phyloP scores from a whole-genome alignment of 2,113 vertebrate species.

The Picathartes gymnocephalus region DNA sequence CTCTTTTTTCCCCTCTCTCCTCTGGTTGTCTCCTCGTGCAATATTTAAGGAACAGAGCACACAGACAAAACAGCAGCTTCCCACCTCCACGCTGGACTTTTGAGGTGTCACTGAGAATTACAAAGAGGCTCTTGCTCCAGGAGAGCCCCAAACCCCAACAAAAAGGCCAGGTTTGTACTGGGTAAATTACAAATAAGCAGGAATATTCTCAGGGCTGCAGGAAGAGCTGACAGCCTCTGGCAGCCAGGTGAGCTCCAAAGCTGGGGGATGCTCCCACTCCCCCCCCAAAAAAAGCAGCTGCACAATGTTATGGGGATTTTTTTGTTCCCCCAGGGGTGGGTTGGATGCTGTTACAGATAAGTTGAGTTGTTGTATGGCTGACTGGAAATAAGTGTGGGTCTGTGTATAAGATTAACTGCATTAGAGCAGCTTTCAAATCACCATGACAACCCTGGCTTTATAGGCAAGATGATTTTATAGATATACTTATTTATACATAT shows the following conservation, averaged over 20 bases:
- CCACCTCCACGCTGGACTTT: not conserved
- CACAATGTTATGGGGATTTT: not conserved
- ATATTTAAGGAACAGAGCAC: not conserved
- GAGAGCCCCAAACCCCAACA: not conserved
- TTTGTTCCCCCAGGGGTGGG: not conserved
- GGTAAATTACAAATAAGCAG: not conserved
- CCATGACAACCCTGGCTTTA: constrained; percentile 28
- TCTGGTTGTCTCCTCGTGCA: not conserved
- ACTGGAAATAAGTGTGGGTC: not conserved
- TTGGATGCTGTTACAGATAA: not conserved
- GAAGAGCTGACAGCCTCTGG: constrained; percentile 3
- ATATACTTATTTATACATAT: not conserved
- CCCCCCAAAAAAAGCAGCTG: not conserved
- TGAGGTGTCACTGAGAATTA: not conserved
- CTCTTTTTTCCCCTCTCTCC: not conserved
- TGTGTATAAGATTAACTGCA: constrained; percentile 21
- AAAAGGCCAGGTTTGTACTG: not conserved
- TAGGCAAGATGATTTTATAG: not conserved
- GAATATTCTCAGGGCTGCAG: not conserved
- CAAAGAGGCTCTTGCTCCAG: not conserved
- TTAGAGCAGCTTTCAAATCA: constrained; percentile 38
- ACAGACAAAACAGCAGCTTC: not conserved
- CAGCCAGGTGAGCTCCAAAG: constrained; percentile 30
- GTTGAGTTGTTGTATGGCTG: not conserved
- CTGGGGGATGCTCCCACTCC: not conserved